phyloP scores from a whole-genome alignment of 2,888 invertebrate species.

The Caenorhabditis sp. region DNA sequence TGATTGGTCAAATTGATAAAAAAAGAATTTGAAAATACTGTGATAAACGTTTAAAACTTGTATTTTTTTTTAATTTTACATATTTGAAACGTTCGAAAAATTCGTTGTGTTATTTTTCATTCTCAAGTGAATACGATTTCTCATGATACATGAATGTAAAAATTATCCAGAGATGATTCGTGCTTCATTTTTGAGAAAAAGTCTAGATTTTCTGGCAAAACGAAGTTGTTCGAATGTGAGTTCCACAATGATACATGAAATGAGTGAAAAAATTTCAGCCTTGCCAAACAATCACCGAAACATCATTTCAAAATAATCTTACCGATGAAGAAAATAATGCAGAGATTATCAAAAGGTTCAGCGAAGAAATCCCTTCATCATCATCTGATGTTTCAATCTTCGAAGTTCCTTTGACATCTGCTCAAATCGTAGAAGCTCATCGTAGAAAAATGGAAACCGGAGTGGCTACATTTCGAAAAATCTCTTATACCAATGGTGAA shows the following conservation, averaged over 20 bases:
- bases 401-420: background rate
- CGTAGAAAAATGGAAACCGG: constrained; percentile 14
- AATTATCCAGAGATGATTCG: background rate
- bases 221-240: background rate
- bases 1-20: constrained; percentile 19
- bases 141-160: background rate
- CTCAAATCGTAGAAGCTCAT: background rate
- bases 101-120: background rate
- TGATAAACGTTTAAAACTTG: background rate
- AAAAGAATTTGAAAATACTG: background rate
- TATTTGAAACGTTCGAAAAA: no score
- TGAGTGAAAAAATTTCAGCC: background rate
- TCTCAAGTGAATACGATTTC: background rate
- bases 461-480: constrained; percentile 47
- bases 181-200: background rate
- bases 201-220: background rate
- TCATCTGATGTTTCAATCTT: background rate
- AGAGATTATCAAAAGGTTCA: background rate
- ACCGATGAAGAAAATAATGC: background rate
- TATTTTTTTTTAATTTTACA: background rate
- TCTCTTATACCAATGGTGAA: constrained; percentile 64
- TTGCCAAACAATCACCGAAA: background rate
- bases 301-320: background rate
- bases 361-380: background rate
- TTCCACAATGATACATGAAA: background rate